A percentile compares a stretch with the other conserved stretches of the same genome.
phyloP scores from a whole-genome alignment of 2,888 invertebrate genomes.

The Sceliomorpha sp. region DNA sequence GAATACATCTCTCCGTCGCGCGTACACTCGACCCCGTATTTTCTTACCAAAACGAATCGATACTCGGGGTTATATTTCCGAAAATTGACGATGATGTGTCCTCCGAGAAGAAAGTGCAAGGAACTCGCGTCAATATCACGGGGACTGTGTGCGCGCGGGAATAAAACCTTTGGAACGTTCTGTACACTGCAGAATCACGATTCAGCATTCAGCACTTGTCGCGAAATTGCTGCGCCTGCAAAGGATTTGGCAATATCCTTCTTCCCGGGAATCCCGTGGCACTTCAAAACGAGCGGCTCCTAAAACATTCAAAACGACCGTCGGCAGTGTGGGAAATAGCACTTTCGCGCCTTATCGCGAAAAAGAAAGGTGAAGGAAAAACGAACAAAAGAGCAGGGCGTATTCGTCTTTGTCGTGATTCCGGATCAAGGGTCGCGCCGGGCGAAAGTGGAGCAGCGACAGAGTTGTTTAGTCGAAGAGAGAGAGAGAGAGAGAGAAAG shows the following conservation, averaged over 20 bases:
- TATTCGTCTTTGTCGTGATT: conserved; percentile 46
- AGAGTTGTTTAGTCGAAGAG: conserved; percentile 11
- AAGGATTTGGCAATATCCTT: conserved; percentile 55
- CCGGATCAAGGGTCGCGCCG: conserved; percentile 40
- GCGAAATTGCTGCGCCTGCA: conserved; percentile 51
- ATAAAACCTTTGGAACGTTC: conserved; percentile 30
- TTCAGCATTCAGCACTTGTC: conserved; percentile 57
- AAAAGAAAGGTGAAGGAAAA: conserved; percentile 10
- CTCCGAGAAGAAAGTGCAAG: no score
- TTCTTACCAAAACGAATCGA: no score
- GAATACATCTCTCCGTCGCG: no score
- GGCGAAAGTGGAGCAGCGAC: conserved; percentile 32
- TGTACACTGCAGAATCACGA: conserved; percentile 41
- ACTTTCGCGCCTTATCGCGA: conserved; percentile 40
- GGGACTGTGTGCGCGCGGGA: conserved; percentile 19
- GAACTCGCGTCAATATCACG: neutral
- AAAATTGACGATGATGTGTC: no score
- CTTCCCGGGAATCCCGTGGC: conserved; percentile 34
- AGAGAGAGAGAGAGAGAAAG: no score
- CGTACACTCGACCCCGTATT: no score
- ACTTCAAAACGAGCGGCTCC: conserved; percentile 44
- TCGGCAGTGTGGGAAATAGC: conserved; percentile 38
- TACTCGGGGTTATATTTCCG: no score
- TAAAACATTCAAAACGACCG: conserved; percentile 46
- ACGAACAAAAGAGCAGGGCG: conserved; percentile 15